Evolutionary conservation across 2,113 vertebrate species (phyloP).

Genomic region (Terrapene triunguis): DNA sequence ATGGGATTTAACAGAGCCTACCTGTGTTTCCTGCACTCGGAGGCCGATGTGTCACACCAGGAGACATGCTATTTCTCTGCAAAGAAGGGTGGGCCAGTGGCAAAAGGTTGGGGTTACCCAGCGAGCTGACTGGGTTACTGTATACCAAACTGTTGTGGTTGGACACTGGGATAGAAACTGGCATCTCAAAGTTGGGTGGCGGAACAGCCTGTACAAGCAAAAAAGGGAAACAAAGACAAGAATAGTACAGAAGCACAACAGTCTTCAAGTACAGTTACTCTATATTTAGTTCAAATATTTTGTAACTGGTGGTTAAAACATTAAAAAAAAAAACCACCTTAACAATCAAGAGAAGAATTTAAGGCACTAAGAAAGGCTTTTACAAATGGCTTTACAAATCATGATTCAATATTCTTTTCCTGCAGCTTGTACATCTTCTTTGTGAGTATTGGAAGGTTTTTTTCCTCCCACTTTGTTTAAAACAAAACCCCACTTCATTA

Average conservation of each 20-base stretch:
- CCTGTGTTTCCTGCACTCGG: conserved; percentile 97
- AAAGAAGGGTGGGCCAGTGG: conserved; percentile 96
- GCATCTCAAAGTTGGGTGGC: conserved; percentile 98
- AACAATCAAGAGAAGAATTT: conserved; percentile 9
- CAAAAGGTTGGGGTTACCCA: conserved; percentile 97
- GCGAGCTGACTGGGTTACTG: conserved; percentile 93
- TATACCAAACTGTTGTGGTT: conserved; percentile 98
- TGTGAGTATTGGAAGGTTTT: conserved; percentile 22
- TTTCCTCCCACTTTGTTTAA: conserved; percentile 37
- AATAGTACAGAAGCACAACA: conserved; percentile 60
- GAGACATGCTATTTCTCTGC: conserved; percentile 99
- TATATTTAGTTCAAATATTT: conserved; percentile 57
- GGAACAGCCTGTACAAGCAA: conserved; percentile 89
- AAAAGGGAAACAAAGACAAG: conserved; percentile 61
- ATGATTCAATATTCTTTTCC: conserved; percentile 33
- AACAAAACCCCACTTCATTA: conserved; percentile 66
- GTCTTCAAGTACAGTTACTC: conserved; percentile 28
- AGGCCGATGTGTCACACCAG: conserved; percentile 95
- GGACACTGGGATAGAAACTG: conserved; percentile 97
- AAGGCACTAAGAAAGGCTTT: conserved; percentile 28
- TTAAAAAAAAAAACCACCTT: neutral
- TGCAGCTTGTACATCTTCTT: conserved; percentile 33
- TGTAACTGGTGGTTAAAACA: conserved; percentile 34
- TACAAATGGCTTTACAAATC: conserved; percentile 22
- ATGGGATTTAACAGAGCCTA: conserved; percentile 30